These are phyloP conservation scores for Strix aluco DNA, from an alignment of 2,113 vertebrate species.

Conservation along the genomic window DNA sequence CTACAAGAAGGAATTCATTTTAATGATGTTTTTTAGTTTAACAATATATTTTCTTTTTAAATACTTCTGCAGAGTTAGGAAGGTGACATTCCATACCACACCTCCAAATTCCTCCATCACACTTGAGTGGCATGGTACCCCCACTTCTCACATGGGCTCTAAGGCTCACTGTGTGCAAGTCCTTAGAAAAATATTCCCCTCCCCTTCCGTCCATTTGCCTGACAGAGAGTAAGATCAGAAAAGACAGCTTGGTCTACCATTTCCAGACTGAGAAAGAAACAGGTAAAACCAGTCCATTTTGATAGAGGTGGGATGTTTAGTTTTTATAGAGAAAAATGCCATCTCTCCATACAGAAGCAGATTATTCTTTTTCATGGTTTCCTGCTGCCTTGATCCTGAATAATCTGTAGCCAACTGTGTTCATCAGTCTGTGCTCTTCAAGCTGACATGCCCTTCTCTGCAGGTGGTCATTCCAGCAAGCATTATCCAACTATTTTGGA, in stretches of 20 bases:
- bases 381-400: not conserved
- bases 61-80: not conserved
- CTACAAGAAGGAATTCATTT: not conserved
- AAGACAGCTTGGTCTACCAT: not conserved
- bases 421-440: not conserved
- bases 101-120: not conserved
- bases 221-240: not conserved
- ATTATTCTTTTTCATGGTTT: not conserved
- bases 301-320: not conserved
- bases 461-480: not conserved
- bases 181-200: not conserved
- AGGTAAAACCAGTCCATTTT: not conserved
- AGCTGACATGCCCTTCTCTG: constrained; percentile 9
- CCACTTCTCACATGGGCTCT: fast-evolving
- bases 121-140: fast-evolving
- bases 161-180: not conserved
- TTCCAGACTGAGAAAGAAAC: not conserved
- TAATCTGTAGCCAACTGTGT: constrained; percentile 22
- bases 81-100: not conserved
- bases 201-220: not conserved
- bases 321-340: not conserved
- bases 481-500: not conserved
- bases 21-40: not conserved
- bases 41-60: not conserved
- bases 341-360: not conserved